A percentile compares a stretch with the other conserved stretches of the same genome.
These are phyloP conservation scores for Melanostoma mellinum DNA, from an alignment of 2,888 invertebrate species.

Conservation along the genomic window DNA sequence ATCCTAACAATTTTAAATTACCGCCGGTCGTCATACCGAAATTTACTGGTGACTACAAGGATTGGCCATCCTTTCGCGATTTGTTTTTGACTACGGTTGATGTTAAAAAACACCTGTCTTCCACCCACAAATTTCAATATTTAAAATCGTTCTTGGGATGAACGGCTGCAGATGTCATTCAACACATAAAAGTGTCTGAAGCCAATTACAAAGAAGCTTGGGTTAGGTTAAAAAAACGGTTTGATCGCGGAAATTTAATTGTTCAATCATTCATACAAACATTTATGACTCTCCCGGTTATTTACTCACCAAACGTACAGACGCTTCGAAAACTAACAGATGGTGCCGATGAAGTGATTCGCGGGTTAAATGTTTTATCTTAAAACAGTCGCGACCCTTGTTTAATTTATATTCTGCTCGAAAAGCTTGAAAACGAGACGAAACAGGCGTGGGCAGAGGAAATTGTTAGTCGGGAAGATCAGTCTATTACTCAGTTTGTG, in stretches of 20 bases:
- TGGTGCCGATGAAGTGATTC: no score
- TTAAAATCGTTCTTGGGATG: conserved; percentile 55
- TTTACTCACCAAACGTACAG: background rate
- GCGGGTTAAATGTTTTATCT: no score
- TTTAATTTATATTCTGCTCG: conserved; percentile 6
- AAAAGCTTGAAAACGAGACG: conserved; percentile 16
- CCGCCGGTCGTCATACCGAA: conserved; percentile 50
- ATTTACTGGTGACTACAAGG: conserved; percentile 56
- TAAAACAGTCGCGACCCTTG: no score
- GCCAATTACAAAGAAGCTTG: conserved; percentile 50
- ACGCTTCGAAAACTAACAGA: no score
- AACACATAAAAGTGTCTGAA: conserved; percentile 57
- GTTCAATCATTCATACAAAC: conserved; percentile 52
- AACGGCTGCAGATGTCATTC: conserved; percentile 50
- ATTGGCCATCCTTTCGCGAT: conserved; percentile 66
- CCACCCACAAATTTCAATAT: conserved; percentile 62
- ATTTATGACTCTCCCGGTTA: conserved; percentile 34
- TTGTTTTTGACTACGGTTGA: conserved; percentile 52
- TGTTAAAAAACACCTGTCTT: conserved; percentile 33
- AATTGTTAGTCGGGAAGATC: background rate
- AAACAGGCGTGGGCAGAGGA: conserved; percentile 19
- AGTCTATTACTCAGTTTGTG: background rate
- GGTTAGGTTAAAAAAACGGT: conserved; percentile 53
- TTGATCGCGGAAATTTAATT: conserved; percentile 53
- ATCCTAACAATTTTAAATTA: conserved; percentile 1